Conservation (phyloP, 2,888 invertebrate genomes). For the Neria commutata region DNA sequence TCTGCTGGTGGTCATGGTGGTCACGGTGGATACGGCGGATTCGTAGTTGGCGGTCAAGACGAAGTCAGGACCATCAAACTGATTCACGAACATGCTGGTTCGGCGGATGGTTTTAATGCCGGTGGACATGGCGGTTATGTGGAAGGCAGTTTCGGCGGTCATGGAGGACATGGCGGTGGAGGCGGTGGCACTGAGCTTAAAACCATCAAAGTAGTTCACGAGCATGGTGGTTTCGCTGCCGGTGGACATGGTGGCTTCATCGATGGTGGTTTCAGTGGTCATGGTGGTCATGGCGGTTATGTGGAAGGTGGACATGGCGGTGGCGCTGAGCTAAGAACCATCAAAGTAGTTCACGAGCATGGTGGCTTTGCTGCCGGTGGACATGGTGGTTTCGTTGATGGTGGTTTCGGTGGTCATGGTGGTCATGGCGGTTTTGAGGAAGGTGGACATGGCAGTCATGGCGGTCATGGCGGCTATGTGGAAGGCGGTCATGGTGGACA, state of each 20-base stretch:
- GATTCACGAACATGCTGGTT: too few species aligned
- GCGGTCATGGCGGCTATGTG: constrained; percentile 25
- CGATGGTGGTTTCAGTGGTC: not conserved
- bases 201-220: constrained; percentile 31
- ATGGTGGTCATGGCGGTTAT: constrained; percentile 8
- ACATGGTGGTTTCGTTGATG: constrained; percentile 12
- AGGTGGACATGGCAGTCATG: constrained; percentile 17
- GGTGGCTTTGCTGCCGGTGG: constrained; percentile 21
- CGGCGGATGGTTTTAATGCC: constrained; percentile 26
- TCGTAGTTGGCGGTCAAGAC: too few species aligned
- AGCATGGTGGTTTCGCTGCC: constrained; percentile 23
- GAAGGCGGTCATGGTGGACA: constrained; percentile 9
- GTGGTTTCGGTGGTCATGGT: not conserved
- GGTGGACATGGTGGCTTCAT: constrained; percentile 18
- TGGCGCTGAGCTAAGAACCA: constrained; percentile 26
- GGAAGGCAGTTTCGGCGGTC: too few species aligned
- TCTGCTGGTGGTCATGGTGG: constrained; percentile 17
- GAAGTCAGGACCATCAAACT: too few species aligned
- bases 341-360: constrained; percentile 32
- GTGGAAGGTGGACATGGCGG: constrained; percentile 12
- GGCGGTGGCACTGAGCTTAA: constrained; percentile 24
- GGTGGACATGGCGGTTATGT: constrained; percentile 20
- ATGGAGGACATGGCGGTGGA: too few species aligned
- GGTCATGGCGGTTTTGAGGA: constrained; percentile 16
- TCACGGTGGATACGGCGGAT: not conserved